Percentiles rank a stretch among this genome's conserved stretches.
Conservation (phyloP, 2,113 vertebrate species). For the Pycnonotus jocosus region DNA sequence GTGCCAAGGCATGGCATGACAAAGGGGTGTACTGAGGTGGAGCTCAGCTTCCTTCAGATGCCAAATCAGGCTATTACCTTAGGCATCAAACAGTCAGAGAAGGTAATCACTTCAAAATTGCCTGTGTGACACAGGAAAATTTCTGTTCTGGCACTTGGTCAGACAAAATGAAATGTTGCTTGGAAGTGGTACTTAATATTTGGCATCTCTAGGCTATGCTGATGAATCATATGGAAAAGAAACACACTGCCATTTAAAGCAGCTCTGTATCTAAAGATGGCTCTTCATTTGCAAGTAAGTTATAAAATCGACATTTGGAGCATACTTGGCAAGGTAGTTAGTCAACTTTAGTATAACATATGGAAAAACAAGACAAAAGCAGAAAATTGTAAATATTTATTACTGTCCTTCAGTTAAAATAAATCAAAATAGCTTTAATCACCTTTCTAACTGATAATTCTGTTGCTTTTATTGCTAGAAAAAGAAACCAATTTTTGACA, state of each 20-base stretch:
- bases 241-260: background rate
- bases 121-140: background rate
- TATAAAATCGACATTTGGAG: background rate
- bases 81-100: background rate
- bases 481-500: background rate
- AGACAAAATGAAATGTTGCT: background rate
- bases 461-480: background rate
- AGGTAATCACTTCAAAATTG: background rate
- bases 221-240: background rate
- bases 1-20: background rate
- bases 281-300: background rate
- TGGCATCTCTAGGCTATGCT: background rate
- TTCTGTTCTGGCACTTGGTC: background rate
- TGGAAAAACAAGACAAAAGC: background rate
- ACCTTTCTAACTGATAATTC: background rate
- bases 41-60: background rate
- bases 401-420: background rate
- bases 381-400: background rate
- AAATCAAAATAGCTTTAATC: background rate
- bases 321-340: background rate
- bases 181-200: background rate
- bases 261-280: background rate
- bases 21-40: background rate
- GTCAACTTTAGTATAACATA: background rate
- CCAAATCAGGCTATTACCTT: background rate